These are phyloP conservation scores for Tryphoninae sp. DNA, from an alignment of 2,888 invertebrate species.

Conservation along the genomic window DNA sequence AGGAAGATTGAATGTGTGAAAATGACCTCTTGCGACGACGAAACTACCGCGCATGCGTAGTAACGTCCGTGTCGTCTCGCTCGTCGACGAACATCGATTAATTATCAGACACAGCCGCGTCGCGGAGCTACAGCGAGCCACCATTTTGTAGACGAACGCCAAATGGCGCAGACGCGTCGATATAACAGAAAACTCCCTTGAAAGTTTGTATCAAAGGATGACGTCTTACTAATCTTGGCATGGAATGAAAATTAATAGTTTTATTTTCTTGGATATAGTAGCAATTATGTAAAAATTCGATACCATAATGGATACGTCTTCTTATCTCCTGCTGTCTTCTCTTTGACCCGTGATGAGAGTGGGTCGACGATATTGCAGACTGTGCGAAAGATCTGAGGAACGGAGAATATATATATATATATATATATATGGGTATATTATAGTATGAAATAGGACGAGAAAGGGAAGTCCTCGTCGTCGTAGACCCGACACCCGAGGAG, in stretches of 20 bases:
- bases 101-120: constrained; percentile 63
- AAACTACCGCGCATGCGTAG: neutral
- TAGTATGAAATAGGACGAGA: neutral
- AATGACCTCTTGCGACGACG: constrained; percentile 1
- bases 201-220: no score
- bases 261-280: neutral
- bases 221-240: neutral
- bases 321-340: neutral
- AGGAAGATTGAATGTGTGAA: constrained; percentile 23
- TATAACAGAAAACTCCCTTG: neutral
- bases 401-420: no score
- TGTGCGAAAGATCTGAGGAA: constrained; percentile 6
- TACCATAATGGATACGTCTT: neutral
- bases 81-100: constrained; percentile 72
- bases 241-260: neutral
- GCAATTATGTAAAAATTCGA: neutral
- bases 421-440: neutral
- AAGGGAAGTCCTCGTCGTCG: constrained; percentile 37
- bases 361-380: constrained; percentile 3
- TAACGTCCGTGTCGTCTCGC: constrained; percentile 68
- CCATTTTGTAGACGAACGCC: neutral
- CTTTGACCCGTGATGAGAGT: neutral
- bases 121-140: neutral
- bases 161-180: neutral
- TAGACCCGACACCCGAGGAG: constrained; percentile 32